Evolutionary conservation across 2,113 vertebrate species (phyloP).

Genomic region (rat (Rattus norvegicus)): DNA sequence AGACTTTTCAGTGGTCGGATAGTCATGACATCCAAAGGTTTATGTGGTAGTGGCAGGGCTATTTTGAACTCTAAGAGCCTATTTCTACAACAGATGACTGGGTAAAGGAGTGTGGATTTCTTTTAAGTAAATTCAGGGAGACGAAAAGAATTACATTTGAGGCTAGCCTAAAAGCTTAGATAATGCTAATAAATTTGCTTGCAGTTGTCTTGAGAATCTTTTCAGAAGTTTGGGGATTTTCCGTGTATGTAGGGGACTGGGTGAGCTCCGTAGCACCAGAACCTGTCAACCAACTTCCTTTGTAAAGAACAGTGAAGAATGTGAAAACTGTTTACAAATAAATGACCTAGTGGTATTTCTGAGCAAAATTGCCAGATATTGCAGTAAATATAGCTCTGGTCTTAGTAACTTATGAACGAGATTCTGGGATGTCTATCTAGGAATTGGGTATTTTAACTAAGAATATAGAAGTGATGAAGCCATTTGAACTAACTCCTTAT

Average conservation of each 20-base stretch:
- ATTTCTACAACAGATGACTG: conserved; percentile 43
- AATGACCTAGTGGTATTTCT: conserved; percentile 3
- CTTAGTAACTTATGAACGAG: conserved; percentile 37
- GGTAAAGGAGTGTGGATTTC: conserved; percentile 11
- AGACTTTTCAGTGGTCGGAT: conserved; percentile 94
- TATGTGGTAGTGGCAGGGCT: conserved; percentile 92
- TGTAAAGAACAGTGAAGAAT: background rate
- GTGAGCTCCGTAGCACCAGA: conserved; percentile 27
- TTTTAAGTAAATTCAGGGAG: conserved; percentile 61
- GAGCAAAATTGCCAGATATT: conserved; percentile 38
- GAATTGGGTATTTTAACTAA: conserved; percentile 28
- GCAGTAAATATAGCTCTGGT: conserved; percentile 56
- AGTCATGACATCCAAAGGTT: conserved; percentile 93
- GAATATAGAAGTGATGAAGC: conserved; percentile 23
- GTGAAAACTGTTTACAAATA: conserved; percentile 50
- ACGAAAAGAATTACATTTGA: conserved; percentile 21
- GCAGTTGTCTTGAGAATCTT: conserved; percentile 52
- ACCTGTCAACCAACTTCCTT: conserved; percentile 16
- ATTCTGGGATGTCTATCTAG: conserved; percentile 36
- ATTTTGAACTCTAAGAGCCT: conserved; percentile 37
- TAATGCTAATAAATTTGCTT: conserved; percentile 68
- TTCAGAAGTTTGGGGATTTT: conserved; percentile 22
- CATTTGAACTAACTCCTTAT: conserved; percentile 11
- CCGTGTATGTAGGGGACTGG: background rate
- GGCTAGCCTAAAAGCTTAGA: conserved; percentile 54